Evolutionary conservation across 2,113 vertebrate genomes (phyloP), one percentile per base, ranked within the genome.

Genomic region (Aegithalos caudatus): DNA sequence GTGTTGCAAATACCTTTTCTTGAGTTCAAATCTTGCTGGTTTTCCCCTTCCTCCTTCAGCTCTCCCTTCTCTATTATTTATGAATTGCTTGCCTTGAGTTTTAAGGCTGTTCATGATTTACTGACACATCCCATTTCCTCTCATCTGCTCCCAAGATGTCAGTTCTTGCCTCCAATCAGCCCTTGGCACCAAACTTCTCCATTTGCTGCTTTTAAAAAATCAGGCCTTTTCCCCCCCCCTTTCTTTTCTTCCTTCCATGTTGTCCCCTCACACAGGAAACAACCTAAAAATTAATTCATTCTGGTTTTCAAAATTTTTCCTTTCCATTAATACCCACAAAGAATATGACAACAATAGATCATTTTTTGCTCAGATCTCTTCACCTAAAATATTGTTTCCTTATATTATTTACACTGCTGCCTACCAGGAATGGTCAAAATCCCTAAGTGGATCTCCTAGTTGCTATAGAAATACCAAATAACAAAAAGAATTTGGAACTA

Each of bases 101-200:
- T 92, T 86, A 73, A 91, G 88, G 86, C 78, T 81, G 69, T 76
- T 94, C 86, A 65, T 95, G 93, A 95, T 95, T 93, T 95, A 95
- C 89, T 81, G 88, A 94, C 73, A 92, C 81, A 87, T 87, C 69
- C 78, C 62, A 81, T 87, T 96, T 96, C 94, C 94, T 91, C 89
- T 96, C 95, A 95, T 97, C 94, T 95, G 95, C 58, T 96, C 89
- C 91, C 95, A 97, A 95, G 93, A 95, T 96, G 93, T 96, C 89
- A 79, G 40, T 76, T 50, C 73, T 89, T 94, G 80, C 87, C 65
- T 94, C 70, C 64, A 71, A 89, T 87, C 91, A 90, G 76, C 33
- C 74, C 60, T 92, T 86, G 62, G 90, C 88, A 87, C 25, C 65
- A 94, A 87, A 84, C 40, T 81, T 74, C 81, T 81, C 40, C 81